Conservation (phyloP, 2,888 invertebrate genomes). For the Erebia epiphron region DNA sequence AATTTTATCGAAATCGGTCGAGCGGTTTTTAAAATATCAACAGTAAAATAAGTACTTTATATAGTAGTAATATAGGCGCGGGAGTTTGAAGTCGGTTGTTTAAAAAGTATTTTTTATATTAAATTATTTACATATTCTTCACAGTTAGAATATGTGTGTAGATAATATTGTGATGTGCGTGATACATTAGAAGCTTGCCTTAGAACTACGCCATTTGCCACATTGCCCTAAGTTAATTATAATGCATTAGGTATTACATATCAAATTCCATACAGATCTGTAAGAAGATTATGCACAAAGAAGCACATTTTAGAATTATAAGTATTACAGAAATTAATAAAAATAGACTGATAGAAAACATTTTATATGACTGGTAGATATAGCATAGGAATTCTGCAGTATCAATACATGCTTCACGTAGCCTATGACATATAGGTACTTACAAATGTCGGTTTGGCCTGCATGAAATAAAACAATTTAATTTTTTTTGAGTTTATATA, state of each 20-base stretch:
- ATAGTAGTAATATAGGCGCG: too few species aligned
- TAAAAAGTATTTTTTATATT: too few species aligned
- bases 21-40: too few species aligned
- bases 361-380: neutral
- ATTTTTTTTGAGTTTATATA: too few species aligned
- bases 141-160: neutral
- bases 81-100: too few species aligned
- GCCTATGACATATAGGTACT: constrained; percentile 50
- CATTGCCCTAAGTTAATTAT: neutral
- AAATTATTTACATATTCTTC: neutral
- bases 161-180: neutral
- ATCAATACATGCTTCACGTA: constrained; percentile 11
- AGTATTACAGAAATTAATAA: neutral
- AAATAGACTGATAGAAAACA: neutral
- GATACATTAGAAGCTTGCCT: neutral
- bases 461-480: constrained; percentile 58
- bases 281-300: neutral
- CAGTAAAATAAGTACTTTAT: too few species aligned
- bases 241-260: too few species aligned
- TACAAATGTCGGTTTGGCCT: constrained; percentile 77
- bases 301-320: neutral
- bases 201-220: neutral
- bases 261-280: neutral
- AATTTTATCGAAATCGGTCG: too few species aligned
- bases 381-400: constrained; percentile 4